Conservation (phyloP, 2,888 invertebrate genomes). For the Arctia plantaginis region DNA sequence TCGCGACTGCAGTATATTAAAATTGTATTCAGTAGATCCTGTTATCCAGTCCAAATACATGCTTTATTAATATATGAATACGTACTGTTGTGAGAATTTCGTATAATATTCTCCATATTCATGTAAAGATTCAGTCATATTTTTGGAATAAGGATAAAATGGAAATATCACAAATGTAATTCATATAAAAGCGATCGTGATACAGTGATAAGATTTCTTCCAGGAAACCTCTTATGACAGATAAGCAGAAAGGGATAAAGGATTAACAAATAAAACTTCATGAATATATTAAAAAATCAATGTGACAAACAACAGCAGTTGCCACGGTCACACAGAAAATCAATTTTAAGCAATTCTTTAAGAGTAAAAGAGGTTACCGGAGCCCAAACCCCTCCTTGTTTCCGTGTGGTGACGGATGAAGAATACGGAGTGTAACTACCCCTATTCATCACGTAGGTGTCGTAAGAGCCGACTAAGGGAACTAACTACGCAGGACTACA, state of each 20-base stretch:
- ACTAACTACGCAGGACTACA: too few relatives aligned
- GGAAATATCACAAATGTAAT: not conserved
- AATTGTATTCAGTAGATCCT: conserved; percentile 15
- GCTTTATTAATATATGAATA: not conserved
- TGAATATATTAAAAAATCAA: not conserved
- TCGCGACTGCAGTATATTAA: conserved; percentile 13
- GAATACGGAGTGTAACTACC: too few relatives aligned
- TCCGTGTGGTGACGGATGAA: too few relatives aligned
- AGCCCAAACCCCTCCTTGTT: too few relatives aligned
- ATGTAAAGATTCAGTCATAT: not conserved
- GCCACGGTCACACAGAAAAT: too few relatives aligned
- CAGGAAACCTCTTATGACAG: not conserved
- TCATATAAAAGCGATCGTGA: not conserved
- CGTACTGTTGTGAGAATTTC: not conserved
- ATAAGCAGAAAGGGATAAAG: not conserved
- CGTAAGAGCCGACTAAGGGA: too few relatives aligned
- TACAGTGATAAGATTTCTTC: not conserved
- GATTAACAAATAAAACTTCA: not conserved
- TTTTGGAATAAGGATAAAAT: not conserved
- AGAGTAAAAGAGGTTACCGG: too few relatives aligned
- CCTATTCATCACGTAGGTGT: too few relatives aligned
- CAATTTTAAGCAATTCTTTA: too few relatives aligned
- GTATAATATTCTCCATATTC: not conserved
- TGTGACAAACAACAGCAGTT: too few relatives aligned
- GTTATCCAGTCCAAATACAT: not conserved